Conservation (phyloP, 1,140 invertebrate species). For the Oreohelix idahoensis region DNA sequence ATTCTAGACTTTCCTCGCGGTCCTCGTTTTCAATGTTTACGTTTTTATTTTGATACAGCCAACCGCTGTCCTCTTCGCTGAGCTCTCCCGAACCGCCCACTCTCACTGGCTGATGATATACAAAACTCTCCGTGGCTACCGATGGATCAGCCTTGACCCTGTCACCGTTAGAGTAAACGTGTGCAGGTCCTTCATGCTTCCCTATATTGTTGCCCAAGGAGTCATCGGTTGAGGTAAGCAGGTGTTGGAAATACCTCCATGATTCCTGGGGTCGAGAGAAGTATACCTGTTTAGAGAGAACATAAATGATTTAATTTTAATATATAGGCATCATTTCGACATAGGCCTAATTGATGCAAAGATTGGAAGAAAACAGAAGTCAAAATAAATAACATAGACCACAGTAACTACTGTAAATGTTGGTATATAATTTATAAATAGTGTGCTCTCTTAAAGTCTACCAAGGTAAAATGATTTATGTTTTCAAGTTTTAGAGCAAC, state of each 20-base stretch:
- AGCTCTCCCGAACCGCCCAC: neutral
- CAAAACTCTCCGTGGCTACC: neutral
- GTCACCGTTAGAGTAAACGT: neutral
- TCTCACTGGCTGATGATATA: neutral
- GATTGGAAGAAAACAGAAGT: no score
- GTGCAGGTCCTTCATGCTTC: no score
- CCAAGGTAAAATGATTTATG: no score
- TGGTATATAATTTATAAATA: no score
- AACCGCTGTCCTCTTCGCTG: neutral
- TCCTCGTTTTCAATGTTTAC: neutral
- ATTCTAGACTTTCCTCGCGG: neutral
- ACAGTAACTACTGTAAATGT: no score
- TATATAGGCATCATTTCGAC: no score
- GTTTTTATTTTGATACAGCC: neutral
- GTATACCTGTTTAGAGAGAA: constrained; percentile 16
- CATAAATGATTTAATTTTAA: neutral
- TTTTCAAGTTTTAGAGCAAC: no score
- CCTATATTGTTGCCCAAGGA: neutral
- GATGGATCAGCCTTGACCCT: neutral
- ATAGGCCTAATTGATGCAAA: no score
- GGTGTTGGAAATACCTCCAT: neutral
- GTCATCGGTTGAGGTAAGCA: constrained; percentile 6
- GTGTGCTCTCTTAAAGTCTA: no score
- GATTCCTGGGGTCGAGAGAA: constrained; percentile 4
- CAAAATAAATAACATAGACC: no score